Base-by-base conservation (phyloP, 2,888 invertebrate genomes). In the Germaria angustata region DNA sequence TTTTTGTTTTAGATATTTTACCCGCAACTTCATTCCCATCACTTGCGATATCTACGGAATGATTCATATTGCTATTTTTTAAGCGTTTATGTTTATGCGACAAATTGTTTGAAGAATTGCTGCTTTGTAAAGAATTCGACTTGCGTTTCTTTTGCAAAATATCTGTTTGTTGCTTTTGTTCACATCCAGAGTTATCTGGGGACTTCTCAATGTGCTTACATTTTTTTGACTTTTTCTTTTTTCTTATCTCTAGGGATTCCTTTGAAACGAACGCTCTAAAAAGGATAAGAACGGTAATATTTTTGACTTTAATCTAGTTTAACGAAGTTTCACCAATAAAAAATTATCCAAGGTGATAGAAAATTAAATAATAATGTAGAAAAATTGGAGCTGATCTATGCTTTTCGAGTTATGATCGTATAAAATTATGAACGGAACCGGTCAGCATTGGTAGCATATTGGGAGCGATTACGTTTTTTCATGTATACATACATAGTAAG, bases 261-360 rank as follows among this genome's bases (percentile, higher is more conserved):
- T 72, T 72, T 8, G 82, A 72, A 9, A 84, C 63, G 34, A 85
- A 86, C 1, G 84, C 85, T 75, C 86, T 86, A 36, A 41, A 51
- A 32, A 13, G 6, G 6, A 28, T 28, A 28, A 28, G 6, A 28
- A 28, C 6, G 4, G 3, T 3, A 28, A 28, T 6, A 28, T 5
- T 5, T 28, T 28, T 28, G 28, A 6, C 28, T 28, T 28, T 6
- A 28, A 28, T 28, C 28, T 28, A 28, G 3, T 28, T 28, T 28
- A 28, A 3, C 4, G 28, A 28, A 3, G 6, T 6, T 28, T 28
- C 28, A 28, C 28, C 28, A 28, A 28, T 5, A 28, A 28, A 28
- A 28, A 28, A 28, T 28, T 28, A 28, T 5, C 3, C 6, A 28
- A 6, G 28, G 28, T 6, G 28, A 28, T 28, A 28, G 28, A 28